Conservation (phyloP, 2,797 vertebrate species). For the Hydrolagus colliei region DNA sequence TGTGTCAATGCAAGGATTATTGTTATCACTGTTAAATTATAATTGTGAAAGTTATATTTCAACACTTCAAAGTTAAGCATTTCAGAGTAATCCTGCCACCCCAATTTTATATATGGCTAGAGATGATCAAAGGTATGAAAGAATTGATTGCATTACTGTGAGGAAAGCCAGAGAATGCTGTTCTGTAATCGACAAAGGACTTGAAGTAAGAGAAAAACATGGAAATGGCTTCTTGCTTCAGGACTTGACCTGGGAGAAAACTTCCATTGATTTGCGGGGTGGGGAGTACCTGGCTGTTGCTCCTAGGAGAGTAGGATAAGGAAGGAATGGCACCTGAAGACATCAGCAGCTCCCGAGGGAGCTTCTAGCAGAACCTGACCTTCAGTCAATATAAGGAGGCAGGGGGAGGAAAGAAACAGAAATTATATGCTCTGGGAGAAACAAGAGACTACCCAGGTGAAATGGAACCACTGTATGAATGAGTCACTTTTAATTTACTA, state of each 20-base stretch:
- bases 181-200: not conserved
- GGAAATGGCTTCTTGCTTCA: not conserved
- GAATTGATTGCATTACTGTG: too few relatives aligned
- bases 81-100: not conserved
- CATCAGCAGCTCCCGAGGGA: not conserved
- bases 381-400: too few relatives aligned
- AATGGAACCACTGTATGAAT: not conserved
- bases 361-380: not conserved
- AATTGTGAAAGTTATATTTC: conserved; percentile 4
- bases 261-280: not conserved
- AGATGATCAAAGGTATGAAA: not conserved
- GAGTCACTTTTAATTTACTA: not conserved
- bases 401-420: not conserved
- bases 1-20: not conserved
- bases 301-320: not conserved
- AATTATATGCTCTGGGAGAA: not conserved
- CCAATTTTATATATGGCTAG: not conserved
- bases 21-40: not conserved
- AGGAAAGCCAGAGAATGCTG: too few relatives aligned
- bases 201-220: not conserved
- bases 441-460: not conserved
- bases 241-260: not conserved
- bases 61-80: not conserved
- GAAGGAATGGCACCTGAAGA: not conserved
- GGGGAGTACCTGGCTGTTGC: not conserved